phyloP scores from a whole-genome alignment of 2,888 invertebrate species.

The Chrysolina haemoptera region DNA sequence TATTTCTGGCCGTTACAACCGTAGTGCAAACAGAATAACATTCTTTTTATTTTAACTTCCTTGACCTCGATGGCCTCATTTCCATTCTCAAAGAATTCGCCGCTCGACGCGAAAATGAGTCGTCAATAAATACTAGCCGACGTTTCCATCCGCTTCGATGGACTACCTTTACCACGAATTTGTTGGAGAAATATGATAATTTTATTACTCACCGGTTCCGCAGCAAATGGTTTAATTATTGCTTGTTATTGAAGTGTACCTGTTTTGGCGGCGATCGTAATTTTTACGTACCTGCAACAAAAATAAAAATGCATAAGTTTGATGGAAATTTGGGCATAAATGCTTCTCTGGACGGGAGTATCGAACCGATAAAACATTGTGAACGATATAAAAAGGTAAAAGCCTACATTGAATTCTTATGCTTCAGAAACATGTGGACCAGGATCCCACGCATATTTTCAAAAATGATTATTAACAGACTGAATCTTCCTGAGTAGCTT shows the following conservation, averaged over 20 bases:
- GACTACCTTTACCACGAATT: background rate
- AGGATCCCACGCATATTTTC: too few species aligned
- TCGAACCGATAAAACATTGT: background rate
- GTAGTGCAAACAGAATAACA: background rate
- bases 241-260: slow-evolving; percentile 1
- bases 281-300: slow-evolving; percentile 39
- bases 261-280: background rate
- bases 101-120: background rate
- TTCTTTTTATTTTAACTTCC: slow-evolving; percentile 11
- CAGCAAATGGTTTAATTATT: background rate
- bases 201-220: slow-evolving; percentile 24
- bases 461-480: too few species aligned
- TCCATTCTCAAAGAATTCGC: background rate
- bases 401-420: background rate
- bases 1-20: slow-evolving; percentile 4
- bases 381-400: background rate
- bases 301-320: slow-evolving; percentile 30
- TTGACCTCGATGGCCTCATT: slow-evolving; percentile 6
- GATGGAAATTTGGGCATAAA: slow-evolving; percentile 1
- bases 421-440: too few species aligned
- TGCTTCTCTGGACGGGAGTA: background rate
- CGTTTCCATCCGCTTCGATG: background rate
- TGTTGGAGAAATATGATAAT: slow-evolving; percentile 29
- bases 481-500: too few species aligned
- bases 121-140: background rate